Base-by-base conservation (phyloP, 2,888 invertebrate genomes). In the Creontiades dilutus region DNA sequence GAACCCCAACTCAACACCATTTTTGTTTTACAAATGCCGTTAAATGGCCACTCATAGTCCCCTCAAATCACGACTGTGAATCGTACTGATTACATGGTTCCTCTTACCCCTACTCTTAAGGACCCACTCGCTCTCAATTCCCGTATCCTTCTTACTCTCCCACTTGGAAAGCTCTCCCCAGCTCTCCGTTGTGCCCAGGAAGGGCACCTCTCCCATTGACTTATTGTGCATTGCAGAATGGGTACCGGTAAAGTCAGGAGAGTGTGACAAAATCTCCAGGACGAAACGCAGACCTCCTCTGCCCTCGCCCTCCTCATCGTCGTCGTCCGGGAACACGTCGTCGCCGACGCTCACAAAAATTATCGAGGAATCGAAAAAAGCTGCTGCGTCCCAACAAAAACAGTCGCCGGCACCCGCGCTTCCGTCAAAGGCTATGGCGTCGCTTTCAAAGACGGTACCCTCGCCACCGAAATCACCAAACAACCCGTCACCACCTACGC, bases 241-340 rank as follows among this genome's bases (percentile, higher is more conserved):
- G 68, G 23, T 68, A 68, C 68, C 68, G 19, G 27, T 68, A 5
- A 68, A 68, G 68, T 68, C 68, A 68, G 68, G 68, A 2, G 68
- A 68, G 3, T 68, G 68, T 9, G 68, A 68, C 68, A 68, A 68
- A 13, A 0, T 68, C 23, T 7, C 68, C n/a, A 23, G 68, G 23
- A 27, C 68, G 23, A 19, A 11, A 11, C 19, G 68, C 12, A n/a
- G 68, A 0, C 68, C 68, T 68, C 68, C 27, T 5, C 23, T 23
- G 7, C 68, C 68, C 3, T 7, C 19, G 23, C 68, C 68, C n/a
- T 19, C 61, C 3, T 0, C 61, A 9, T n/a, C 19, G 1, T 19
- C 61, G 23, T 11, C 68, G 0, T 19, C 23, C 0, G 68, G 7
- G 19, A 68, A 11, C 68, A 68, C 68, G 19, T 23, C 68, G 23